Percentiles rank a stretch among this genome's conserved stretches.
phyloP scores from a whole-genome alignment of 1,140 invertebrate genomes.

The Panagrolaimus sp. region DNA sequence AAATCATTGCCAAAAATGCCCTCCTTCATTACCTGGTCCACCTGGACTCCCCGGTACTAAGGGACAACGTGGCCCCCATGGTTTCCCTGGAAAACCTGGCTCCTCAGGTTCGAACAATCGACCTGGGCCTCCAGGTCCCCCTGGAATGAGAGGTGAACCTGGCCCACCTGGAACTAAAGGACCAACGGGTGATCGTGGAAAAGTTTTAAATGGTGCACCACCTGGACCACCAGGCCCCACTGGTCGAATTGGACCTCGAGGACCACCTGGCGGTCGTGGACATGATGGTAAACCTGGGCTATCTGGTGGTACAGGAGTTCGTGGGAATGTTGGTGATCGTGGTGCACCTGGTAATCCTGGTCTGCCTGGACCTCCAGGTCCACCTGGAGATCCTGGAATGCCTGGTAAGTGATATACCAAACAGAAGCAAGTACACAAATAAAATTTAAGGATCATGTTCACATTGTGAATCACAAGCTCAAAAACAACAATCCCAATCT shows the following conservation, averaged over 20 bases:
- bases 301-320: background rate
- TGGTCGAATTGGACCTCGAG: conserved; percentile 13
- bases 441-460: too few species aligned
- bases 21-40: background rate
- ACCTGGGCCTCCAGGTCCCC: conserved; percentile 12
- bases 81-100: conserved; percentile 9
- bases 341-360: background rate
- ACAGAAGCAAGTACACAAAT: too few species aligned
- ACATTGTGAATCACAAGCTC: too few species aligned
- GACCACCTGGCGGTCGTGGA: conserved; percentile 4
- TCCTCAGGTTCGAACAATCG: conserved; percentile 2
- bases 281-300: conserved; percentile 12
- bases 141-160: conserved; percentile 11
- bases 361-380: conserved; percentile 3
- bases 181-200: conserved; percentile 14
- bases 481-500: too few species aligned
- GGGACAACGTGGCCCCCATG: conserved; percentile 13
- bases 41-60: conserved; percentile 17
- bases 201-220: conserved; percentile 21
- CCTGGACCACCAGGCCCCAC: conserved; percentile 17
- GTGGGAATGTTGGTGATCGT: background rate
- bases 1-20: conserved; percentile 13
- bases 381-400: conserved; percentile 4
- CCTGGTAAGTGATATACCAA: background rate
- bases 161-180: conserved; percentile 8